Evolutionary conservation across 23 tunicate species (phyloP).

Genomic region (Corella eumyota): DNA sequence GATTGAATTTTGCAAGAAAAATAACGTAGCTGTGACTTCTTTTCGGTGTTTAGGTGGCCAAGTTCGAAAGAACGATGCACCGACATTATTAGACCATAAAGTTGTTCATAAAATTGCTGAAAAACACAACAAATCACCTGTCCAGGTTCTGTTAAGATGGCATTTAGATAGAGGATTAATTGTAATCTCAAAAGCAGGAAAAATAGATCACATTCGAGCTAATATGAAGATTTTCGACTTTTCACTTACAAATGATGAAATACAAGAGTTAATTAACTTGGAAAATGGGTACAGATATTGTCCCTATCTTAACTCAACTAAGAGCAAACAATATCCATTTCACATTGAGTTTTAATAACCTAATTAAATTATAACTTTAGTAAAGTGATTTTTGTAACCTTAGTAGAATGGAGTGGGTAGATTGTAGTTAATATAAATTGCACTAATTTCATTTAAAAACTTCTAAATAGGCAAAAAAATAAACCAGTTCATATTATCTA

Average conservation of each 20-base stretch:
- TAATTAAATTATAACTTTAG: no score
- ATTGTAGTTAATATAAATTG: no score
- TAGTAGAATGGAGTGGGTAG: no score
- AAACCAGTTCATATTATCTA: no score
- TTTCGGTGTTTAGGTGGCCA: slow-evolving; percentile 70
- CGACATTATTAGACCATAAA: slow-evolving; percentile 36
- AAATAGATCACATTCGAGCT: slow-evolving; percentile 25
- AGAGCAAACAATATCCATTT: slow-evolving; percentile 49
- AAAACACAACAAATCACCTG: slow-evolving; percentile 32
- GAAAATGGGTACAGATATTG: slow-evolving; percentile 32
- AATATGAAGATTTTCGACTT: slow-evolving; percentile 59
- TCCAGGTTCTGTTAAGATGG: slow-evolving; percentile 77
- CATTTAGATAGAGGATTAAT: slow-evolving; percentile 31
- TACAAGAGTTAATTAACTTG: slow-evolving; percentile 7
- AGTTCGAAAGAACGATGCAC: slow-evolving; percentile 7
- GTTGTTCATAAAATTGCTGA: slow-evolving; percentile 26
- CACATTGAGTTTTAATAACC: slow-evolving; percentile 27
- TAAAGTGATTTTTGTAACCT: no score
- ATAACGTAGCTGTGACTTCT: slow-evolving; percentile 31
- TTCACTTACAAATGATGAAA: slow-evolving; percentile 30
- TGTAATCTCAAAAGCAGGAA: slow-evolving; percentile 46
- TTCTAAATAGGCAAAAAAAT: no score
- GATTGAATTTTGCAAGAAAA: slow-evolving; percentile 42
- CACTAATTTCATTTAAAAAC: no score
- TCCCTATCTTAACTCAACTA: slow-evolving; percentile 10